Conservation (phyloP, 64 coral and sea anemone species). For the Montipora sp. region DNA sequence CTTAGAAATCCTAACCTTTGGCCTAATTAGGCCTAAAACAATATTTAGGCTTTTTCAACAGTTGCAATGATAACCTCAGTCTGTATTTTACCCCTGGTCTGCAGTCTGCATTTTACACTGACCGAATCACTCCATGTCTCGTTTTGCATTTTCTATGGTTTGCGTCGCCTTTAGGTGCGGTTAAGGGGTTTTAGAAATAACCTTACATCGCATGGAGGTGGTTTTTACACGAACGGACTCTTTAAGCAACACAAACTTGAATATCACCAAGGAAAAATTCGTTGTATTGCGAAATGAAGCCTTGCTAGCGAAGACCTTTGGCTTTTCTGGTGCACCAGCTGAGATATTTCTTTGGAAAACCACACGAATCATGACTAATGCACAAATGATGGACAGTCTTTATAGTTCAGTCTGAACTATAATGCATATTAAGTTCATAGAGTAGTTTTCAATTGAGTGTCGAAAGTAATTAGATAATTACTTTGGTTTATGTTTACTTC, state of each 20-base stretch:
- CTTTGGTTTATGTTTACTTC: no score
- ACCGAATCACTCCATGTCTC: no score
- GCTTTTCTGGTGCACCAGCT: constrained; percentile 52
- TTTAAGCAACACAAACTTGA: constrained; percentile 27
- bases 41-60: no score
- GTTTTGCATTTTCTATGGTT: background rate
- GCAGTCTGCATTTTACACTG: no score
- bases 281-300: constrained; percentile 36
- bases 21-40: no score
- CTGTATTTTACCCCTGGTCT: no score
- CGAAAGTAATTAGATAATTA: no score
- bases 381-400: background rate
- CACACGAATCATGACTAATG: constrained; percentile 56
- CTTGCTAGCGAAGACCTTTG: constrained; percentile 37
- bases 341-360: constrained; percentile 55
- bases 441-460: no score
- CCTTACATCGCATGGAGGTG: background rate
- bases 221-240: background rate
- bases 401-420: no score
- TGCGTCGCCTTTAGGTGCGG: background rate
- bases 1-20: no score
- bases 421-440: no score
- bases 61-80: no score
- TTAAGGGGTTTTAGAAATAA: background rate
- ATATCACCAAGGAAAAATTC: background rate